Evolutionary conservation across 2,113 vertebrate species (phyloP), one percentile per base, ranked within the genome.

Genomic region (Rana temporaria): DNA sequence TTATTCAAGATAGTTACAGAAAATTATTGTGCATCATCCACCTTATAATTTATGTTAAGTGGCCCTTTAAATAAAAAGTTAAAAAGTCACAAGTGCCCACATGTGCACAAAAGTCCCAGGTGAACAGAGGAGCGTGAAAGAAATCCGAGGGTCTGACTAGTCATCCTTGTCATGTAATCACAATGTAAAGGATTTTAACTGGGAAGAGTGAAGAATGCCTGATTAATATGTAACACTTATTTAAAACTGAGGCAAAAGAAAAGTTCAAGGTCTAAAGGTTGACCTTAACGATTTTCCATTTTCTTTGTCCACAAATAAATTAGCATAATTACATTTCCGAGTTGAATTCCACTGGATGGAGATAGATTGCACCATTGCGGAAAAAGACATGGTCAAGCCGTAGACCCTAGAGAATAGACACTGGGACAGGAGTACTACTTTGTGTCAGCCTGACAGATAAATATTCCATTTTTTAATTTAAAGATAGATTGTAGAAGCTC

Each of bases 221-320:
- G 88, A 92, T 92, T 92, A 92, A 91, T 92, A 90, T 78, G 84
- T 85, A 89, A 90, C 85, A 86, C 84, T 19, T 82, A 90, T 85
- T 90, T 89, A 71, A 86, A 88, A 90, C 88, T 85, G 84, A 64
- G 87, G 88, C 89, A 78, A 48, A 84, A 20, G 88, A 87, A 89
- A 80, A 84, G 86, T 85, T 87, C 88, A 88, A 84, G 83, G 85
- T 86, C 86, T 89, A 57, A 16, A 8, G 85, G 90, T 91, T 86
- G 88, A 91, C 88, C 89, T 89, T 42, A 86, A 74, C 82, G 84
- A 80, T 89, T 84, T 60, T 72, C 74, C 62, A 64, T 68, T 18
- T 8, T 11, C 30, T 24, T 20, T 32, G 57, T 71, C 84, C 63
- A 85, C 2, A n/a, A 85, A 86, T 73, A 75, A 55, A 91, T 90